Base-by-base conservation (phyloP, 2,888 invertebrate genomes). In the Falcaria lacertinaria region DNA sequence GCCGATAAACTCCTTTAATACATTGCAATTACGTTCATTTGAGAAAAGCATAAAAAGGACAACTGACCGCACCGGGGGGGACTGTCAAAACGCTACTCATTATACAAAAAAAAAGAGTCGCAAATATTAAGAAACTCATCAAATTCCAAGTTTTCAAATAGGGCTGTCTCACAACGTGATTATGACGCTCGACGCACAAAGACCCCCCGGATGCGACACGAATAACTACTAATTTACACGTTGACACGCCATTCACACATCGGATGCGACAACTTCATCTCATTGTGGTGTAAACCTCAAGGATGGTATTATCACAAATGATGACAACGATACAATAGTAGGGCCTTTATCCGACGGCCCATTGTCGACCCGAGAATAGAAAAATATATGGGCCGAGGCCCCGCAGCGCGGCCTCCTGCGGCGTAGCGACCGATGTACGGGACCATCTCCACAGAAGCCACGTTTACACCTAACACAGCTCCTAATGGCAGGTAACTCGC, bases 251-350 rank as follows among this genome's bases (percentile, higher is more conserved):
- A 85, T 86, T 85, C 81, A 85, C 75, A 76, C 69, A 63, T 72
- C 70, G 66, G 75, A 74, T 69, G 69, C 67, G 81, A 86, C 79
- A 73, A 78, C 85, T 83, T 79, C 85, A 84, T 80, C 70, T 68
- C 80, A 78, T 87, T 89, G 88, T 89, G 79, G 83, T 71, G 78
- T 72, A 86, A 89, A 87, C 87, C 88, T 88, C 87, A 84, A 86
- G 84, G 81, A 80, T 84, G 80, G 80, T 80, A 89, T 88, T 87
- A 88, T 87, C 87, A 87, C 81, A 81, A 83, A 85, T 80, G 86
- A 87, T 86, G 88, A 89, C 88, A 87, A 80, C 75, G 72, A 67
- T 54, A 88, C 80, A 86, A 88, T 82, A 64, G 77, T 55, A 56
- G 60, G 60, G 66, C 58, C 74, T 80, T 80, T 80, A 82, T 84